Evolutionary conservation across 2,797 vertebrate species (phyloP).

Genomic region (Nyctalus aviator): DNA sequence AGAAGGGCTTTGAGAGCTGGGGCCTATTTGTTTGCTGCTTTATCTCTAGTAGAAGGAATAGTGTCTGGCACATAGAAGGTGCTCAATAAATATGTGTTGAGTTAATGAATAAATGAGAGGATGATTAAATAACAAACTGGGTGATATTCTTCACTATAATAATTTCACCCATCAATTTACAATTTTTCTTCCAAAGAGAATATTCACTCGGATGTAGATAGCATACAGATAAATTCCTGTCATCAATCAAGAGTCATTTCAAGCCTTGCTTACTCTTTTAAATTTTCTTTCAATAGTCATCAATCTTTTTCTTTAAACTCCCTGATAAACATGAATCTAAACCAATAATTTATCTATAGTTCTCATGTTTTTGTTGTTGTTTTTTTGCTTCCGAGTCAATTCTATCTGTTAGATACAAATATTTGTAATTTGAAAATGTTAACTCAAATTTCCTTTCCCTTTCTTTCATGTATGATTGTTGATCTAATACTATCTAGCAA

Average conservation of each 20-base stretch:
- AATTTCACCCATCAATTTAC: neutral
- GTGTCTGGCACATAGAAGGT: neutral
- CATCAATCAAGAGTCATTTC: neutral
- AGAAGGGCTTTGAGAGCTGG: neutral
- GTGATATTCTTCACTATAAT: neutral
- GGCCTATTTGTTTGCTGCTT: neutral
- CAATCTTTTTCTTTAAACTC: neutral
- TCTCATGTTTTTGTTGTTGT: neutral
- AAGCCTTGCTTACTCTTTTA: neutral
- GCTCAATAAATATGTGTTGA: neutral
- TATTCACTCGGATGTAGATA: neutral
- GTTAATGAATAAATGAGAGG: neutral
- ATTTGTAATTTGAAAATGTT: neutral
- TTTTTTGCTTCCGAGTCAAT: neutral
- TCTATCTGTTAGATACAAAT: neutral
- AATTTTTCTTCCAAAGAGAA: neutral
- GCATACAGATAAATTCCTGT: neutral
- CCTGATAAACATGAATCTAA: neutral
- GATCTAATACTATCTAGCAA: neutral
- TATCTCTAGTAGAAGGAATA: neutral
- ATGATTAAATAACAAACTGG: neutral
- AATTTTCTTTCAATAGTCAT: neutral
- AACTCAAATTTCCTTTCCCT: neutral
- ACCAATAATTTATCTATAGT: slow-evolving; percentile 10
- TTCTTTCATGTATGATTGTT: neutral